Percentiles rank a stretch among this genome's conserved stretches.
Conservation (phyloP, 2,888 invertebrate genomes). For the Lordiphosa andalusiaca region DNA sequence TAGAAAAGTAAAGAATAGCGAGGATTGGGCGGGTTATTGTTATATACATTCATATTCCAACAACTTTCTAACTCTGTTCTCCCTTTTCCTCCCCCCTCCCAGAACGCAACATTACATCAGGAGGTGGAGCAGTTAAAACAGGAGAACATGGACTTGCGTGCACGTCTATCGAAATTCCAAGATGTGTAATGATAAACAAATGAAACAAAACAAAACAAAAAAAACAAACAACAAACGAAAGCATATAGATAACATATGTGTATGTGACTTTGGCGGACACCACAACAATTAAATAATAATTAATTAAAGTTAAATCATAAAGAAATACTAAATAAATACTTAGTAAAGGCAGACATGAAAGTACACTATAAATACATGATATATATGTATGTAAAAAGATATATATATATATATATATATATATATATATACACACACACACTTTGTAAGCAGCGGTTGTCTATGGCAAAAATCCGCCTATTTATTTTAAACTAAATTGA, state of each 20-base stretch:
- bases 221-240: constrained; percentile 16
- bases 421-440: constrained; percentile 26
- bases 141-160: constrained; percentile 93
- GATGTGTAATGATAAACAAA: constrained; percentile 83
- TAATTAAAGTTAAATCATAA: constrained; percentile 39
- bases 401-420: constrained; percentile 7
- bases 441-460: constrained; percentile 40
- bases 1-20: too few relatives aligned
- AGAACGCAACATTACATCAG: constrained; percentile 94
- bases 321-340: constrained; percentile 43
- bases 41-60: too few relatives aligned
- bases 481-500: constrained; percentile 60
- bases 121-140: constrained; percentile 95
- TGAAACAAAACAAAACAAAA: constrained; percentile 18
- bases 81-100: constrained; percentile 68
- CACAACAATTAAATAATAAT: constrained; percentile 48
- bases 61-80: constrained; percentile 1
- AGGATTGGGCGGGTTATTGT: too few relatives aligned
- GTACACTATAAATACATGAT: constrained; percentile 45
- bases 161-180: constrained; percentile 93
- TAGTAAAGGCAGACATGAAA: constrained; percentile 60
- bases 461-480: constrained; percentile 46
- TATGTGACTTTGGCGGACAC: constrained; percentile 44
- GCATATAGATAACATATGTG: constrained; percentile 17
- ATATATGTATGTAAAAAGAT: constrained; percentile 36